Evolutionary conservation across 1,140 invertebrate genomes (phyloP), one percentile per base, ranked within the genome.

Genomic region (Watersipora subatra): DNA sequence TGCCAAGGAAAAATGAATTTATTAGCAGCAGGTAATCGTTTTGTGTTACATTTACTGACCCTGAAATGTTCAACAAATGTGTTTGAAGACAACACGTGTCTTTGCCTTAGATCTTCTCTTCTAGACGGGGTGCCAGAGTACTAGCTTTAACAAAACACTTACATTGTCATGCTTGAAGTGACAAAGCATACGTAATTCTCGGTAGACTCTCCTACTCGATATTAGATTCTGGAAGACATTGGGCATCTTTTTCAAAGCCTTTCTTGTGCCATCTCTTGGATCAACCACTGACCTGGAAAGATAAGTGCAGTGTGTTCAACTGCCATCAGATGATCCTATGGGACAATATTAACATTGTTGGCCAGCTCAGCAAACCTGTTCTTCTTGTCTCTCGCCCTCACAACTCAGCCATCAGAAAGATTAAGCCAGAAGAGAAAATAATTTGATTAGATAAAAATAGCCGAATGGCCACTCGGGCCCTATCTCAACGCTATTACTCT

Each of bases 111-210:
- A n/a, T n/a, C n/a, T n/a, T n/a, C n/a, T n/a, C n/a, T n/a, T n/a
- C n/a, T n/a, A n/a, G n/a, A n/a, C n/a, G n/a, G n/a, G n/a, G n/a
- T n/a, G n/a, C n/a, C n/a, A n/a, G n/a, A n/a, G n/a, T n/a, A n/a
- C n/a, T n/a, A n/a, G n/a, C n/a, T n/a, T n/a, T n/a, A n/a, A n/a
- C n/a, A n/a, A n/a, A n/a, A 34, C 65, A 87, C 89, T 90, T 84
- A 97, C 95, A 83, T 99, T 99, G 82, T 98, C 95, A 81, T 99
- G 95, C 85, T 97, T 94, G 85, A 99, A 97, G 83, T 95, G 97
- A 81, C 93, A 95, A 46, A 99, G 85, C 95, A 99, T 99, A 83
- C 93, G 92, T 70, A 99, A 86, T 83, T 99, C 97, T 70, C 97
- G 86, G 83, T 97, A 99, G 67, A 99, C 96, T 74, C 96, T 86